These are phyloP conservation scores for Apocrypta bakeri DNA, from an alignment of 1,140 invertebrate species.

Conservation along the genomic window DNA sequence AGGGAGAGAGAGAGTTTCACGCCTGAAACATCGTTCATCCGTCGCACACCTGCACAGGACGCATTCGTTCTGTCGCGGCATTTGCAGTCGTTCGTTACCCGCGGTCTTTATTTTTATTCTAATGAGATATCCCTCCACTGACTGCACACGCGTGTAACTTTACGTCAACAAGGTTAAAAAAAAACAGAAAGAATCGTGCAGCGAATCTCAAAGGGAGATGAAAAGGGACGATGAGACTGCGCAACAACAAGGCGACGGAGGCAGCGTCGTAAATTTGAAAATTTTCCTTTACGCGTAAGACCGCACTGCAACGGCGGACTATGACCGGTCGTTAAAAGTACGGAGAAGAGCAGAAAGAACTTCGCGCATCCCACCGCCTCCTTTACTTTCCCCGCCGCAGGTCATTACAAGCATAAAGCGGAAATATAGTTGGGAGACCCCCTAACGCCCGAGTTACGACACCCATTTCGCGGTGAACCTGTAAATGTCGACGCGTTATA, in stretches of 20 bases:
- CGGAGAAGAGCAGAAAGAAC: neutral
- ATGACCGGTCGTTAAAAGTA: constrained; percentile 40
- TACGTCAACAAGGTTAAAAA: neutral
- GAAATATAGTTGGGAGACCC: constrained; percentile 45
- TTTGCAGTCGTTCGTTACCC: neutral
- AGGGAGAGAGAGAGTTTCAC: neutral
- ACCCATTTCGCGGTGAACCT: constrained; percentile 33
- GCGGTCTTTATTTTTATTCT: constrained; percentile 1
- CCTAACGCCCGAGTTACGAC: constrained; percentile 49
- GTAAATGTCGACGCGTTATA: constrained; percentile 39
- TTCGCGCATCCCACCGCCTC: neutral
- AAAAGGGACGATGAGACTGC: neutral
- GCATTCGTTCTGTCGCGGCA: neutral
- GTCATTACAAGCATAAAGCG: constrained; percentile 53
- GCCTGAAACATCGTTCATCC: neutral
- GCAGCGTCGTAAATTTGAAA: constrained; percentile 43
- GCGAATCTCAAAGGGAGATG: neutral
- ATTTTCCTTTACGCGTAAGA: constrained; percentile 50
- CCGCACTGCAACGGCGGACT: neutral
- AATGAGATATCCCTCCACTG: neutral
- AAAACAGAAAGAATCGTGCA: neutral
- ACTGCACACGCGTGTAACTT: neutral
- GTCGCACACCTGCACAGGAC: constrained; percentile 3
- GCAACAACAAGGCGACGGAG: neutral
- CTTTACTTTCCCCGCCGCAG: neutral